Evolutionary conservation across 2,797 vertebrate genomes (phyloP).

Genomic region (Poecilia picta): DNA sequence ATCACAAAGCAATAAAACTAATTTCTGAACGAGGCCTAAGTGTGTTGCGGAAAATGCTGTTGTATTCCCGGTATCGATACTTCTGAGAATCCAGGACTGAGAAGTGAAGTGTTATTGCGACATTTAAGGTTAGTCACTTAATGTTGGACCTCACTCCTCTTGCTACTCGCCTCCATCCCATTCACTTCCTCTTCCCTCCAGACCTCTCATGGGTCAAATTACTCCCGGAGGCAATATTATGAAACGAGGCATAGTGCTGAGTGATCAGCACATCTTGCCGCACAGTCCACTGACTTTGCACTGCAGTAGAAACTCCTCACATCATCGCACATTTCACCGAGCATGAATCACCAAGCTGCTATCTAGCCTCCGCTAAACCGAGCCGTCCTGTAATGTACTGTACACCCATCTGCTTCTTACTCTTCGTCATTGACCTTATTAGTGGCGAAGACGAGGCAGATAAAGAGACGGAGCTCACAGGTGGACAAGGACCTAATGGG

Average conservation of each 20-base stretch:
- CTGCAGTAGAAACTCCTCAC: constrained; percentile 67
- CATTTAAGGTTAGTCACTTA: constrained; percentile 68
- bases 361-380: constrained; percentile 47
- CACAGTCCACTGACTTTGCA: constrained; percentile 68
- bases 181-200: constrained; percentile 37
- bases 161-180: constrained; percentile 24
- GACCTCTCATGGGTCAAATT: constrained; percentile 61
- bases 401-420: constrained; percentile 69
- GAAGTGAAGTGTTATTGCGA: constrained; percentile 63
- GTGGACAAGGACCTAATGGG: constrained; percentile 76
- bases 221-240: constrained; percentile 71
- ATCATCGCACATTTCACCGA: constrained; percentile 68
- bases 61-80: constrained; percentile 46
- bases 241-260: constrained; percentile 59
- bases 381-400: constrained; percentile 65
- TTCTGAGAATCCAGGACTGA: constrained; percentile 44
- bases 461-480: constrained; percentile 67
- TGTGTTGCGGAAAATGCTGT: neutral
- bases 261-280: constrained; percentile 67
- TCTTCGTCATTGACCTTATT: constrained; percentile 79
- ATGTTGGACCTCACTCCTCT: constrained; percentile 62
- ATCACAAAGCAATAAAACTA: neutral
- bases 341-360: constrained; percentile 70
- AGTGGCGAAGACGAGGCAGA: constrained; percentile 63
- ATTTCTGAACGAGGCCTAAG: neutral